Conservation (phyloP, 2,797 vertebrate genomes). For the Serranus cabrilla region DNA sequence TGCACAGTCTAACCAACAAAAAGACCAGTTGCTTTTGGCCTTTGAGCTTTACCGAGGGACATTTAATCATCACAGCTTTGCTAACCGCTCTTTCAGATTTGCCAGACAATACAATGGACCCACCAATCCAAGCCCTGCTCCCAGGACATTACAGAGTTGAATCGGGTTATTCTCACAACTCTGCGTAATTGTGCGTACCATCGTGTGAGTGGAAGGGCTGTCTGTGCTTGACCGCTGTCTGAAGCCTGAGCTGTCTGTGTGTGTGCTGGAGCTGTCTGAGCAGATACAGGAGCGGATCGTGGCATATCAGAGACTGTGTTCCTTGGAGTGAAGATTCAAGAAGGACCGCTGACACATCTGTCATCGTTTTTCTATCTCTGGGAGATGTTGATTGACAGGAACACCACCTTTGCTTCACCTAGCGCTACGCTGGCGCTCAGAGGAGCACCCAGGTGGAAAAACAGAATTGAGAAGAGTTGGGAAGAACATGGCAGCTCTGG, state of each 20-base stretch:
- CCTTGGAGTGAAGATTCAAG: slow-evolving; percentile 58
- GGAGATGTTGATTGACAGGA: slow-evolving; percentile 73
- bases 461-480: slow-evolving; percentile 50
- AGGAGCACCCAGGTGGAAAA: slow-evolving; percentile 72
- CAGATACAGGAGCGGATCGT: slow-evolving; percentile 44
- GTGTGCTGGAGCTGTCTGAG: slow-evolving; percentile 52
- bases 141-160: slow-evolving; percentile 50
- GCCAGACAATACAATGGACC: slow-evolving; percentile 79
- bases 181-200: slow-evolving; percentile 51
- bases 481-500: slow-evolving; percentile 78
- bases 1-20: slow-evolving; percentile 81
- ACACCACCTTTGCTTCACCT: slow-evolving; percentile 69
- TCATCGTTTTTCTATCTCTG: slow-evolving; percentile 56
- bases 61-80: slow-evolving; percentile 81
- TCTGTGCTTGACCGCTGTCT: slow-evolving; percentile 59
- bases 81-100: slow-evolving; percentile 73
- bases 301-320: slow-evolving; percentile 56
- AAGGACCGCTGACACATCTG: slow-evolving; percentile 66
- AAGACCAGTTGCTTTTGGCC: slow-evolving; percentile 82
- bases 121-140: slow-evolving; percentile 69
- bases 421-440: slow-evolving; percentile 24
- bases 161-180: slow-evolving; percentile 50
- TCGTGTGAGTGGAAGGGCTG: slow-evolving; percentile 62
- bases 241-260: slow-evolving; percentile 54
- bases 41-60: slow-evolving; percentile 72